Conservation (phyloP, 2,113 vertebrate genomes). For the Deroptyus accipitrinus region DNA sequence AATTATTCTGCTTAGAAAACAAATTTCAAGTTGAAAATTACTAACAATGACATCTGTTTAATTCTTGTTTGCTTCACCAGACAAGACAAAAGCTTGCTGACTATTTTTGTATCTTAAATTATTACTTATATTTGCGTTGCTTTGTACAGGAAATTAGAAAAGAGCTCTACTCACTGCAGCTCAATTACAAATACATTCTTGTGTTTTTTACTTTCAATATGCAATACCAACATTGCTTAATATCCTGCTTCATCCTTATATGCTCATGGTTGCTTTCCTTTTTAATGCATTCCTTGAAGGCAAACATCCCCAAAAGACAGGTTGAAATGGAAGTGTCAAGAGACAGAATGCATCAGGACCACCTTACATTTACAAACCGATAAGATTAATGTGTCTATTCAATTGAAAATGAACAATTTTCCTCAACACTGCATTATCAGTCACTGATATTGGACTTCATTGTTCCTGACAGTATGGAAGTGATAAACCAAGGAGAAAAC, state of each 20-base stretch:
- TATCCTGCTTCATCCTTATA: neutral
- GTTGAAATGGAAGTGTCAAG: neutral
- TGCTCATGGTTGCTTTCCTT: neutral
- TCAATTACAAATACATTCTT: neutral
- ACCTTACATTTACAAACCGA: neutral
- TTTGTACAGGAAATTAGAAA: conserved; percentile 15
- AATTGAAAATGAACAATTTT: neutral
- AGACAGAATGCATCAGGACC: neutral
- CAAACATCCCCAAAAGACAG: neutral
- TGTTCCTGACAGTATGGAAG: neutral
- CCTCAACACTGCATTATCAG: neutral
- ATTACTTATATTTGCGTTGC: neutral
- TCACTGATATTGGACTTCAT: neutral
- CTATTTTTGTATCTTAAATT: neutral
- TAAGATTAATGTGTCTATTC: neutral
- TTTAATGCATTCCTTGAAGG: neutral
- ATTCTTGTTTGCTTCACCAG: neutral
- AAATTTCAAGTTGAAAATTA: conserved; percentile 2
- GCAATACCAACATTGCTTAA: neutral
- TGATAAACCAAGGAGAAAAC: neutral
- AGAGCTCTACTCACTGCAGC: neutral
- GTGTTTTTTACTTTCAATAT: neutral
- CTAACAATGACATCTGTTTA: neutral
- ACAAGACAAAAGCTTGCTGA: neutral
- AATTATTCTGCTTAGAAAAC: conserved; percentile 49